These are phyloP conservation scores for Microcaecilia unicolor DNA, from an alignment of 2,797 vertebrate genomes.

Conservation along the genomic window DNA sequence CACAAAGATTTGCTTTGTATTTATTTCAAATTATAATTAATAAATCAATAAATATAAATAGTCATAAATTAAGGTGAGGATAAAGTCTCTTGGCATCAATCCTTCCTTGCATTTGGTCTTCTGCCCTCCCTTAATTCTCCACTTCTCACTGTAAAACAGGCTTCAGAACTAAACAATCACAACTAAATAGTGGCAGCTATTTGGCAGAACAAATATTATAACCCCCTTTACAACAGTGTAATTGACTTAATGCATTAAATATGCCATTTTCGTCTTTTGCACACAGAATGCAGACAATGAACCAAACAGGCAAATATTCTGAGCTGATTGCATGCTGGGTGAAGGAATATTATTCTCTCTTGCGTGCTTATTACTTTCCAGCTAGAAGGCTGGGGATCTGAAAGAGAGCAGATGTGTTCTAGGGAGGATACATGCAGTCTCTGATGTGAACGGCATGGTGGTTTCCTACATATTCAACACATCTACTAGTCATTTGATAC, in stretches of 20 bases:
- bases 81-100: slow-evolving; percentile 4
- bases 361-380: slow-evolving; percentile 37
- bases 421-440: slow-evolving; percentile 30
- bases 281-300: slow-evolving; percentile 33
- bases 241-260: slow-evolving; percentile 19
- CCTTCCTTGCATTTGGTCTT: not conserved
- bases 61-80: too few relatives aligned
- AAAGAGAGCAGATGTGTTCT: slow-evolving; percentile 34
- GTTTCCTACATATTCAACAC: slow-evolving; percentile 31
- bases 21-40: too few relatives aligned
- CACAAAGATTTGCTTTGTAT: too few relatives aligned
- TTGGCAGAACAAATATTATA: slow-evolving; percentile 31
- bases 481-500: slow-evolving; percentile 26
- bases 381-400: slow-evolving; percentile 35
- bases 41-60: too few relatives aligned
- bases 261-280: slow-evolving; percentile 20
- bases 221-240: slow-evolving; percentile 22
- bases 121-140: slow-evolving; percentile 7
- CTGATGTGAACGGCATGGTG: slow-evolving; percentile 23
- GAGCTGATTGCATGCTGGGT: slow-evolving; percentile 24
- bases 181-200: not conserved
- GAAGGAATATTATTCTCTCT: slow-evolving; percentile 34
- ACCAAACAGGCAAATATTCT: slow-evolving; percentile 30
- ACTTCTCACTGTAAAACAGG: not conserved
- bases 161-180: slow-evolving; percentile 23